Conservation (phyloP, 2,113 vertebrate genomes). For the Mellivora capensis region DNA sequence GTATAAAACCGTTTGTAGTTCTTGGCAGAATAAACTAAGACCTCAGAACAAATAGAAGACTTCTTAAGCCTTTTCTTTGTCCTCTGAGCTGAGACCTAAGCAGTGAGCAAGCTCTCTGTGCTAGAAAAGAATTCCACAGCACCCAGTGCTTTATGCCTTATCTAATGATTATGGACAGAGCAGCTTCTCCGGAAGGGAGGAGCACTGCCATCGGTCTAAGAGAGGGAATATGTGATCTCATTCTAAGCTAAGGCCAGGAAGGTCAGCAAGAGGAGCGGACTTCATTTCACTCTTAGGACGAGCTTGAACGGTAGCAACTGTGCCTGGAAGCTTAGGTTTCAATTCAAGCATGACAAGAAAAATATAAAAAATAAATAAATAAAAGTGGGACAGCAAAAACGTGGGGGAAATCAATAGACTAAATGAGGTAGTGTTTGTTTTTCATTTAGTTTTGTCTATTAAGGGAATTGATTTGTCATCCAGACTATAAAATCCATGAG, state of each 20-base stretch:
- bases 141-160: background rate
- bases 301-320: background rate
- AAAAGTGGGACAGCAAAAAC: conserved; percentile 38
- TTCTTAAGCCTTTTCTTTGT: conserved; percentile 42
- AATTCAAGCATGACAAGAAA: conserved; percentile 61
- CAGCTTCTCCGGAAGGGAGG: conserved; percentile 33
- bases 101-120: conserved; percentile 18
- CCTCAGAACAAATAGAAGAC: conserved; percentile 31
- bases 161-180: conserved; percentile 61
- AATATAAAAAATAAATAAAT: conserved; percentile 4
- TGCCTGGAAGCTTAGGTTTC: conserved; percentile 24
- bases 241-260: conserved; percentile 58
- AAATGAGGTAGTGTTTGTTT: conserved; percentile 46
- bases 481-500: conserved; percentile 38
- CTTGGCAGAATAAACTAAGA: conserved; percentile 56
- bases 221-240: conserved; percentile 34
- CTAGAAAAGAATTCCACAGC: background rate
- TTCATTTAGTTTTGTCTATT: conserved; percentile 55
- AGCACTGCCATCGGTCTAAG: background rate
- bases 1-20: conserved; percentile 16
- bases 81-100: conserved; percentile 31
- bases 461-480: conserved; percentile 60
- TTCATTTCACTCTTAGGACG: conserved; percentile 58
- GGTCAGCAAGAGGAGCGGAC: conserved; percentile 39
- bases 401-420: conserved; percentile 54